Base-by-base conservation (phyloP, 2,888 invertebrate genomes). In the Melitaea athalia region DNA sequence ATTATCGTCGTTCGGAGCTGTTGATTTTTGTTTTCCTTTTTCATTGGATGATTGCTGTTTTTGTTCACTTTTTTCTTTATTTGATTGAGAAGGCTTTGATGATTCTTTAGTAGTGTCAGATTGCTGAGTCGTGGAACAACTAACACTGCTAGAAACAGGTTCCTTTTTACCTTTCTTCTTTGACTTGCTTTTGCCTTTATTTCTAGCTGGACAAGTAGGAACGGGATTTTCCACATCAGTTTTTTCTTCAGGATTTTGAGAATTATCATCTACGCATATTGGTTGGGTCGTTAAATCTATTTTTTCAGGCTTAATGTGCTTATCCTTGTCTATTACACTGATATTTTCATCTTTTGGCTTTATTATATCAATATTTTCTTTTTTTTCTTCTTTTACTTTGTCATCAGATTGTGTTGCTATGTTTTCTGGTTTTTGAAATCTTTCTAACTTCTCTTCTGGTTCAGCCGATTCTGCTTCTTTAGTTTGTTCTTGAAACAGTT, bases 81-180 rank as follows among this genome's bases (percentile, higher is more conserved):
- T 76, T 14, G 53, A 33, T 70, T 83, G 83, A 55, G 77, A 78
- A 63, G 81, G 77, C 74, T 82, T 79, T 60, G 76, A 75, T 59
- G 73, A 63, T 7, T 74, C 74, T 72, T 60, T 63, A 31, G 52
- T 53, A 43, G 75, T 55, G 73, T 69, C 6, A 52, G 65, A 59
- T 75, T 7, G 71, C 43, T 53, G 75, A 43, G 53, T 53, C n/a
- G 72, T 59, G 17, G 68, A 50, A 49, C 57, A 61, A 49, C 61
- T 10, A 49, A 74, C 53, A 38, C 69, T 63, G 61, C 42, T 61
- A 73, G 76, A 74, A 45, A 73, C 59, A 38, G 64, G 7, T 57
- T 88, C 86, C 74, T 85, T 85, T 73, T 86, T 88, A 1, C 83
- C 83, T 79, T 88, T 92, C 71, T 86, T 88, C 72, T 89, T 92